phyloP scores from a whole-genome alignment of 2,797 vertebrate species.

The Champsocephalus esox region DNA sequence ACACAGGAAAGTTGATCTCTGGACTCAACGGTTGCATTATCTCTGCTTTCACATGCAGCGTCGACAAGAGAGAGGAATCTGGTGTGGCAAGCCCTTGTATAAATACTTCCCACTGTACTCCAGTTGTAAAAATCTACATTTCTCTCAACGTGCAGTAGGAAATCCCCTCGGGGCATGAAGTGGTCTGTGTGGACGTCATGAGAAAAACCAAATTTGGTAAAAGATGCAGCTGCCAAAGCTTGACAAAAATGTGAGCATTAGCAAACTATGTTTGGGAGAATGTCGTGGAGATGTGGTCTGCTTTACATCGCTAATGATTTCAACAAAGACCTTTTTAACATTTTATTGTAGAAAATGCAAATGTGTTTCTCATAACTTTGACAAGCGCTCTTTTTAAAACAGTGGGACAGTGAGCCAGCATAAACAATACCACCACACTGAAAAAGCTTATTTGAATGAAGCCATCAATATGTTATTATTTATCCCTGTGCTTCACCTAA shows the following conservation, averaged over 20 bases:
- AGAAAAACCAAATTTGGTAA: conserved; percentile 22
- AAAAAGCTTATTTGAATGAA: background rate
- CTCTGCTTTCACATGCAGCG: background rate
- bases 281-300: background rate
- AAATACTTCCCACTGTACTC: background rate
- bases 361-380: background rate
- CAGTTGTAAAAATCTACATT: conserved; percentile 6
- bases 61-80: conserved; percentile 10
- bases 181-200: background rate
- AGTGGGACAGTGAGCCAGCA: background rate
- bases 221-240: background rate
- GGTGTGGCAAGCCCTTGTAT: background rate
- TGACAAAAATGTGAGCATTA: background rate
- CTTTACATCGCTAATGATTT: background rate
- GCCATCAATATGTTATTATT: background rate
- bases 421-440: background rate
- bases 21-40: conserved; percentile 12
- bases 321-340: background rate
- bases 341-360: background rate
- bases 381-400: background rate
- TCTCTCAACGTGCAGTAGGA: background rate
- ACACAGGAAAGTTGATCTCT: conserved; percentile 22
- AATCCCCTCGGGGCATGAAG: background rate
- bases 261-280: background rate
- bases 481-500: background rate